Conservation (phyloP, 2,113 vertebrate genomes). For the Cavia porcellus region DNA sequence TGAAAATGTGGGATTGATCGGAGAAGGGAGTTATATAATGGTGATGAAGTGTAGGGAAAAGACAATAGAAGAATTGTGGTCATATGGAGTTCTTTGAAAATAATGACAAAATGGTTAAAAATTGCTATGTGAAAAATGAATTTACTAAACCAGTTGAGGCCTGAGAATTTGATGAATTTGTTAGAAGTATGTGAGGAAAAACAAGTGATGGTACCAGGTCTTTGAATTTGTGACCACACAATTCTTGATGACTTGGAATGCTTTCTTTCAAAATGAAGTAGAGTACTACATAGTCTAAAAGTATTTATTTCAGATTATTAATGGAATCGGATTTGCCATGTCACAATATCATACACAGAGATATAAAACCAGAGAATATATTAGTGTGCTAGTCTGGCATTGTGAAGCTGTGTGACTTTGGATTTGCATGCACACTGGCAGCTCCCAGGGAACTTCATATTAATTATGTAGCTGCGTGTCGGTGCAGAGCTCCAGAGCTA, state of each 20-base stretch:
- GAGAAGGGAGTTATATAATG: constrained; percentile 93
- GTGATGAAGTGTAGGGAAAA: constrained; percentile 93
- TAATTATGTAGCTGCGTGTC: constrained; percentile 94
- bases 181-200: no score
- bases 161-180: no score
- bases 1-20: constrained; percentile 91
- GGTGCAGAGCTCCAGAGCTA: constrained; percentile 95
- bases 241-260: no score
- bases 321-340: no score
- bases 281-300: no score
- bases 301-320: no score
- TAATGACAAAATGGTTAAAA: constrained; percentile 92
- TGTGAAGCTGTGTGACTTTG: constrained; percentile 95
- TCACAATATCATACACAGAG: no score
- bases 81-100: constrained; percentile 95
- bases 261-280: no score
- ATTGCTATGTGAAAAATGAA: constrained; percentile 90
- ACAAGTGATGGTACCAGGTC: no score
- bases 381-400: constrained; percentile 92
- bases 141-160: constrained; percentile 82
- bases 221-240: no score
- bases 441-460: constrained; percentile 91
- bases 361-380: constrained; percentile 94
- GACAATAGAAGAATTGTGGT: constrained; percentile 92
- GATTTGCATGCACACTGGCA: constrained; percentile 92